Base-by-base conservation (phyloP, 2,888 invertebrate genomes). In the Fissipunctia ypsillon region DNA sequence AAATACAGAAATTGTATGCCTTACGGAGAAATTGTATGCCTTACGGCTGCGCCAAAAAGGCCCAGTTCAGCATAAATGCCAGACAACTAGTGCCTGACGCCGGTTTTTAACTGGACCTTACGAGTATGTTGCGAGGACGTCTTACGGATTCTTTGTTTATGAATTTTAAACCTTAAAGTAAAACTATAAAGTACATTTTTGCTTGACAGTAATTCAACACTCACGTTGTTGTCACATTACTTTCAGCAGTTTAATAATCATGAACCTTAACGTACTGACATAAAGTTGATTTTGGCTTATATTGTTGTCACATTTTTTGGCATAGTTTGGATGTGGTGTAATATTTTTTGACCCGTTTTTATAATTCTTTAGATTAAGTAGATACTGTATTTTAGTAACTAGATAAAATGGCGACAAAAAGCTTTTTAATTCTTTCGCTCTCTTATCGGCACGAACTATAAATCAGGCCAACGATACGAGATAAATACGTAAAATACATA, bases 321-420 rank as follows among this genome's bases (percentile, higher is more conserved):
- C n/a, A n/a, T n/a, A n/a, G n/a, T n/a, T n/a, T n/a, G n/a, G 38
- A 38, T 45, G 12, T 52, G 67, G 31, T 67, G 50, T 19, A 25
- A 12, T 43, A 28, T 70, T 28, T 59, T 50, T 72, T 52, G 1
- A 72, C 4, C 72, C 50, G 71, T 71, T 59, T 41, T 66, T 28
- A 25, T 0, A 31, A 16, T 50, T 41, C 0, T 74, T 41, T 57
- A n/a, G 31, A 25, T 31, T 63, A 56, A 64, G 6, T 31, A n/a
- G n/a, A n/a, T n/a, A 31, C 9, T 74, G 48, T 74, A 48, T 25
- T 48, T 38, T 56, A 12, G 16, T 10, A 43, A 16, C 48, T 41
- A n/a, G 19, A 28, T 12, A n/a, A 31, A 25, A 50, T 48, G 16
- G n/a, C 25, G 16, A 16, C 35, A 35, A 50, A 41, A 66, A 57